Conservation (phyloP, 2,113 vertebrate species). For the Oceanites oceanicus region DNA sequence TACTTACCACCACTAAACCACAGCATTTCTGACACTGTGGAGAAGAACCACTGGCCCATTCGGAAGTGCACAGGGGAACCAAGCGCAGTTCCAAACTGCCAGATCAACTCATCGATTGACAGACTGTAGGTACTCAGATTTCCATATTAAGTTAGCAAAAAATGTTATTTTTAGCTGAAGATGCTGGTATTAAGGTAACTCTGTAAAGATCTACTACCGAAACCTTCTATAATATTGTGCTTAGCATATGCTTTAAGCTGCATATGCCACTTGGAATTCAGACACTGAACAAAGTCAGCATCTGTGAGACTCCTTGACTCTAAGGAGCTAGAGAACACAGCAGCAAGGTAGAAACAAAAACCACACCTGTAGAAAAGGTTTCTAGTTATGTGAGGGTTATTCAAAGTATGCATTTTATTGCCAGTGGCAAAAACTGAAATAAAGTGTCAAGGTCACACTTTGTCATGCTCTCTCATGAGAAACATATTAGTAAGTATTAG, state of each 20-base stretch:
- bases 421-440: background rate
- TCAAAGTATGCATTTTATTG: background rate
- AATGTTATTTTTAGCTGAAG: background rate
- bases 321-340: background rate
- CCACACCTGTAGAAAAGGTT: background rate
- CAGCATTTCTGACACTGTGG: background rate
- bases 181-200: background rate
- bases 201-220: background rate
- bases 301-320: background rate
- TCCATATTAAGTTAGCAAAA: background rate
- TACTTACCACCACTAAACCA: background rate
- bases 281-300: background rate
- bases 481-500: background rate
- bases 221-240: background rate
- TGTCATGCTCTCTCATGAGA: background rate
- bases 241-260: background rate
- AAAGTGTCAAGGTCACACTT: background rate
- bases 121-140: background rate
- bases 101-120: background rate
- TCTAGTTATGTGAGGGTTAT: background rate
- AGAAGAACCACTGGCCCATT: background rate
- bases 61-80: rapidly evolving
- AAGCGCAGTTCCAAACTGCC: background rate
- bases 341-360: background rate
- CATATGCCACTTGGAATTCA: background rate